Percentiles rank a stretch among this genome's conserved stretches.
phyloP scores from a whole-genome alignment of 2,113 vertebrate genomes.

The Salvator merianae region DNA sequence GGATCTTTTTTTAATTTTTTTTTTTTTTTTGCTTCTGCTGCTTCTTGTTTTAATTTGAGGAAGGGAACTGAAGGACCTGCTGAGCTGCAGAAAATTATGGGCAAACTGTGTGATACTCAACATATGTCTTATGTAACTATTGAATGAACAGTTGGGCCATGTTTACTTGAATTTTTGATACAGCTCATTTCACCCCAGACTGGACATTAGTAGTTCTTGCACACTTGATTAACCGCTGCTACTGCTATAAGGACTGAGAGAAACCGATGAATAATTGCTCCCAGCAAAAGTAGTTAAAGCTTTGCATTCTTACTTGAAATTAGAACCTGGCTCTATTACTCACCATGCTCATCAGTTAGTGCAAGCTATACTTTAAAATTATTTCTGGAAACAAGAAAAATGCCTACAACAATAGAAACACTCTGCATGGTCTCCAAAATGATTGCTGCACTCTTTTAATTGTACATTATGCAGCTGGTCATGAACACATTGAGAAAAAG shows the following conservation, averaged over 20 bases:
- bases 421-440: slow-evolving; percentile 17
- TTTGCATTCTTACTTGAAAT: slow-evolving; percentile 63
- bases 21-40: slow-evolving; percentile 23
- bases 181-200: slow-evolving; percentile 79
- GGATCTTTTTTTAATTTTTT: background rate
- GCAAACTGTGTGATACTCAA: slow-evolving; percentile 56
- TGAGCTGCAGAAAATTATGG: slow-evolving; percentile 67
- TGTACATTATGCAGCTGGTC: background rate
- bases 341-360: background rate
- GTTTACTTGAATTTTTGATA: slow-evolving; percentile 76
- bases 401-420: background rate
- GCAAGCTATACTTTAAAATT: background rate
- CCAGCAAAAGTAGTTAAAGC: slow-evolving; percentile 60
- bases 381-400: slow-evolving; percentile 2
- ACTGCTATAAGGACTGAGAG: slow-evolving; percentile 46
- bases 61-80: slow-evolving; percentile 62
- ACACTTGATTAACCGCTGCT: slow-evolving; percentile 58
- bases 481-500: background rate
- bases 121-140: slow-evolving; percentile 53
- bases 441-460: background rate
- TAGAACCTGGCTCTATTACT: slow-evolving; percentile 30
- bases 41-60: slow-evolving; percentile 71
- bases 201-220: slow-evolving; percentile 76
- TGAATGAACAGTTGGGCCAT: slow-evolving; percentile 75
- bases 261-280: slow-evolving; percentile 59